Evolutionary conservation across 64 coral and sea anemone genomes (phyloP).

Genomic region (Exaiptasia diaphana): DNA sequence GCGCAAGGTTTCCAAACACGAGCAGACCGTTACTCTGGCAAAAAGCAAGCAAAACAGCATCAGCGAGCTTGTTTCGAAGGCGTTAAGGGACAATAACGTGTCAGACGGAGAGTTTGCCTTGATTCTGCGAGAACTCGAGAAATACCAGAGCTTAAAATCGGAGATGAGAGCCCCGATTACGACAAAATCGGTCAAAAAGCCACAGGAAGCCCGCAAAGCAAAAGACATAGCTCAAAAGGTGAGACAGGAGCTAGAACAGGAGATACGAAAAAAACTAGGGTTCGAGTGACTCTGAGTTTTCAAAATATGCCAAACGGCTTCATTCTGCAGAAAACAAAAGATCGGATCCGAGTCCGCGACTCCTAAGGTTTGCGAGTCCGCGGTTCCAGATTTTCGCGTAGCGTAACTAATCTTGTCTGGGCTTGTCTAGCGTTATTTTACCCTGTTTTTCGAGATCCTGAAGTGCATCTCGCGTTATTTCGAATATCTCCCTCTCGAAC

Average conservation of each 20-base stretch:
- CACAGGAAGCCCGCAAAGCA: background rate
- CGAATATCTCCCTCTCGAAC: too few species aligned
- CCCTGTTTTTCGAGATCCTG: too few species aligned
- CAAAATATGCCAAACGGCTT: background rate
- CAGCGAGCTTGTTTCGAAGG: background rate
- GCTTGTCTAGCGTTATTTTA: too few species aligned
- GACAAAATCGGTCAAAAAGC: background rate
- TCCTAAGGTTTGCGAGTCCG: too few species aligned
- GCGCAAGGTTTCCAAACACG: background rate
- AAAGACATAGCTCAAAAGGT: background rate
- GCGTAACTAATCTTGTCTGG: too few species aligned
- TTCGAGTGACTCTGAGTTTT: background rate
- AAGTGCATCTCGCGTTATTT: too few species aligned
- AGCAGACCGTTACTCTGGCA: background rate
- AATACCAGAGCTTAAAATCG: background rate
- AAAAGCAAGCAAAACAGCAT: slow-evolving; percentile 3
- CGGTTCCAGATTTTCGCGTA: too few species aligned
- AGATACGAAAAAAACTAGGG: background rate
- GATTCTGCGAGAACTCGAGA: background rate
- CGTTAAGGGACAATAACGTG: background rate
- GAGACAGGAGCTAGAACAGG: background rate
- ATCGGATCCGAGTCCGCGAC: too few species aligned
- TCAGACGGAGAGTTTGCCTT: background rate
- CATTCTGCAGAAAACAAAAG: background rate
- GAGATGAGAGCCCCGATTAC: background rate